A percentile compares a stretch with the other conserved stretches of the same genome.
Evolutionary conservation across 2,113 vertebrate genomes (phyloP).

Genomic region (Ctenodactylus gundi): DNA sequence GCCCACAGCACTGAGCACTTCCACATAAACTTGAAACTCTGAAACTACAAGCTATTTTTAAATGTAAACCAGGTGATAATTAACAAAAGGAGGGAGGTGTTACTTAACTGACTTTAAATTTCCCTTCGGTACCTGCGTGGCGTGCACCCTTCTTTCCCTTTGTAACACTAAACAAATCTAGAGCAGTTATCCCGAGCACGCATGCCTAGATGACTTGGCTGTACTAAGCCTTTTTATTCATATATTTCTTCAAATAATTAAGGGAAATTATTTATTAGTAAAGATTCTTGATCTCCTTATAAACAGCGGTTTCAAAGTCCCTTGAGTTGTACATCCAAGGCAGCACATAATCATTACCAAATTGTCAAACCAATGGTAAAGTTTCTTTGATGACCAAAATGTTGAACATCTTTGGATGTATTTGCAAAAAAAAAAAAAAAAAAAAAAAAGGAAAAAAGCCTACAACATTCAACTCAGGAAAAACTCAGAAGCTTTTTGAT

Average conservation of each 20-base stretch:
- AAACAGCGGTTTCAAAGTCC: background rate
- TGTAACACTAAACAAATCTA: background rate
- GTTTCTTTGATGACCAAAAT: background rate
- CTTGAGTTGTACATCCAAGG: background rate
- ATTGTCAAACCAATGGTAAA: background rate
- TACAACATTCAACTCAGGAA: background rate
- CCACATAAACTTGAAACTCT: constrained; percentile 40
- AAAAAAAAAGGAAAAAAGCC: constrained; percentile 1
- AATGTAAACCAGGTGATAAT: constrained; percentile 53
- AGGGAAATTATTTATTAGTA: background rate
- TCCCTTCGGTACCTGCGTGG: background rate
- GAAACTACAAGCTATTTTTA: background rate
- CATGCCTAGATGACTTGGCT: background rate
- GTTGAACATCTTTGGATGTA: background rate
- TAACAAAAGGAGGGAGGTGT: background rate
- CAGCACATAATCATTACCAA: background rate
- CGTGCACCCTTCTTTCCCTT: constrained; percentile 30
- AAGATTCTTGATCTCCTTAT: constrained; percentile 12
- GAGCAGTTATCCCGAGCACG: background rate
- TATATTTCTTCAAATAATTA: background rate
- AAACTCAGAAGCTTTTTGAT: background rate
- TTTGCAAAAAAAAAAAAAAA: constrained; percentile 25
- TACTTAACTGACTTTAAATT: background rate
- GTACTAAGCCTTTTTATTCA: background rate
- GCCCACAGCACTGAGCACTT: background rate